Conservation (phyloP, 2,797 vertebrate genomes). For the Tadarida brasiliensis region DNA sequence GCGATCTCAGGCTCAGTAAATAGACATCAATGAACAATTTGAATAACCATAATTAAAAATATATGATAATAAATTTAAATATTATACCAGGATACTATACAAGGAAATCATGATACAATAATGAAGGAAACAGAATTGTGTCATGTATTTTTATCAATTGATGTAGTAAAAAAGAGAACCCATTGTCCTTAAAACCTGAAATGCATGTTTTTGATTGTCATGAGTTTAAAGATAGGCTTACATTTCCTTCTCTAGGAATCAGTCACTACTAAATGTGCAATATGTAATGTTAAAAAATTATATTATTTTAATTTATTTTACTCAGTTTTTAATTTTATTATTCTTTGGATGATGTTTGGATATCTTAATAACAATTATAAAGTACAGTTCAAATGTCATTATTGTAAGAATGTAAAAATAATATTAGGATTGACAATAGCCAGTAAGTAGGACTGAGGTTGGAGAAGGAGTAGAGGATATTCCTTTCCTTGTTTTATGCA, state of each 20-base stretch:
- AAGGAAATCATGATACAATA: not conserved
- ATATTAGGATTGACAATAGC: not conserved
- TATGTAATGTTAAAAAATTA: not conserved
- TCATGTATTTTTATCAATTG: not conserved
- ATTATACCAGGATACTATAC: not conserved
- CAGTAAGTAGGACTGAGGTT: not conserved
- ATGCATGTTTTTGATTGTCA: not conserved
- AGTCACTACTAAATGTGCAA: not conserved
- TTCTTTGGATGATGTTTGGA: not conserved
- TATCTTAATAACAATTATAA: not conserved
- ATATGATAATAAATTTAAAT: not conserved
- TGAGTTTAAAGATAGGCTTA: not conserved
- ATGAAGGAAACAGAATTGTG: not conserved
- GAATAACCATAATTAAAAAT: constrained; percentile 17
- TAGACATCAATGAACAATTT: not conserved
- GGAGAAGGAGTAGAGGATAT: not conserved
- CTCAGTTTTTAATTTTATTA: constrained; percentile 2
- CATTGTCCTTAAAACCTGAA: not conserved
- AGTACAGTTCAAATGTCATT: constrained; percentile 2
- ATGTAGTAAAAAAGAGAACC: not conserved
- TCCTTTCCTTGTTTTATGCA: not conserved
- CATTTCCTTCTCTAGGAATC: not conserved
- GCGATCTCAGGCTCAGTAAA: not conserved
- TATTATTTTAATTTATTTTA: not conserved
- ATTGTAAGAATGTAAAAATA: not conserved